Evolutionary conservation across 1,140 invertebrate species (phyloP), one percentile per base, ranked within the genome.

Genomic region (Anastatus disparis): DNA sequence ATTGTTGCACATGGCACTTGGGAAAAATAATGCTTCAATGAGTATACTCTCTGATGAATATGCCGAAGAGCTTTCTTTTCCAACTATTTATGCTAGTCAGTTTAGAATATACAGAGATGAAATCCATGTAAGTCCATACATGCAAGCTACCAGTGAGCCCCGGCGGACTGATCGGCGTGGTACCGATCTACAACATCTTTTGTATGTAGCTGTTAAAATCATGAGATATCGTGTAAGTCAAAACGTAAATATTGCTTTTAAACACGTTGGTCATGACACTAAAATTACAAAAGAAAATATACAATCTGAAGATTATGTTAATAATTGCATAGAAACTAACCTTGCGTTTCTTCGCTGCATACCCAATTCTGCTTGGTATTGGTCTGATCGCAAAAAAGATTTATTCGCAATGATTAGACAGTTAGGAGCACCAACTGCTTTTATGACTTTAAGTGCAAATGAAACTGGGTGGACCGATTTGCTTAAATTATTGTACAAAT

Each of bases 1-100:
- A 55, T 77, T 48, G 65, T 70, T 80, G 31, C 15, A 44, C 22
- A 79, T 79, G 7, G 77, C 77, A 46, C 75, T 75, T 15, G 78
- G 73, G 10, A 31, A 79, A 72, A 24, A 76, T 0, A 70, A 56
- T 50, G n/a, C 58, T n/a, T 76, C 79, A 38, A 7, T 46, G 17
- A 78, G 68, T 71, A 35, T 77, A 48, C 38, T 78, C 2, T 79
- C 70, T 53, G 78, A 81, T 59, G 71, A 74, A 61, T 63, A 78
- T 74, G 76, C 76, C 22, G 81, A 83, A 75, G 81, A 83, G 72
- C 59, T 83, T 22, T 81, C 82, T 8, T 83, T 84, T 77, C 81
- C 80, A 20, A 4, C 48, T 35, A 83, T 85, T 62, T 83, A 82
- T 55, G 56, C 74, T 1, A 80, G 82, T 44, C 70, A 81, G 58